phyloP scores from a whole-genome alignment of 1,140 invertebrate species.

The Philotrypesis tridentata region DNA sequence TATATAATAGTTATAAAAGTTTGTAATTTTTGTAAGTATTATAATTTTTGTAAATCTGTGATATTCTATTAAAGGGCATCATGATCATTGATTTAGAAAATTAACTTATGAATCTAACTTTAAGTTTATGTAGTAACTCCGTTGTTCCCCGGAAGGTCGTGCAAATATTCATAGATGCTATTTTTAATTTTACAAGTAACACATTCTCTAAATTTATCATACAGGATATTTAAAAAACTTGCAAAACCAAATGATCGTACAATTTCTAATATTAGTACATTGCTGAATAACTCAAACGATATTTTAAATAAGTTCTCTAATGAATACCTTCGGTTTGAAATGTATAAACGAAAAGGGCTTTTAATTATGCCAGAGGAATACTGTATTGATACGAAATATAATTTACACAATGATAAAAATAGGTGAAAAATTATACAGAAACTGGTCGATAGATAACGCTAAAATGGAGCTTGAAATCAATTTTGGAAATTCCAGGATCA shows the following conservation, averaged over 20 bases:
- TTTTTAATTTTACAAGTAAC: conserved; percentile 4
- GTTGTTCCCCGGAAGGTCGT: conserved; percentile 18
- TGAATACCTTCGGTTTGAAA: conserved; percentile 70
- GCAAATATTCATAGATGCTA: conserved; percentile 14
- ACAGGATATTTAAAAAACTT: background rate
- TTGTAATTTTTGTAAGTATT: too few species aligned
- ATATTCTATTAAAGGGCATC: too few species aligned
- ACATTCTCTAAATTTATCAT: background rate
- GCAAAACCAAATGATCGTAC: background rate
- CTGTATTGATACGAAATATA: too few species aligned
- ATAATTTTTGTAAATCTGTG: too few species aligned
- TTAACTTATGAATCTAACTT: background rate
- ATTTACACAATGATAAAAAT: too few species aligned
- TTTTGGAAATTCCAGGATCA: too few species aligned
- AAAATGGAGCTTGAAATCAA: too few species aligned
- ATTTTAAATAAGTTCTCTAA: background rate
- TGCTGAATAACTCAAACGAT: background rate
- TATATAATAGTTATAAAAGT: too few species aligned
- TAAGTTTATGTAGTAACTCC: conserved; percentile 19
- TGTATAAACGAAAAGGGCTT: conserved; percentile 1
- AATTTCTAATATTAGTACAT: background rate
- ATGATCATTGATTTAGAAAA: background rate
- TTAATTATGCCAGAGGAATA: too few species aligned
- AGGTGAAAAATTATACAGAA: too few species aligned
- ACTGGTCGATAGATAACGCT: too few species aligned